phyloP scores from a whole-genome alignment of 2,888 invertebrate species.

The Magallana nippona region DNA sequence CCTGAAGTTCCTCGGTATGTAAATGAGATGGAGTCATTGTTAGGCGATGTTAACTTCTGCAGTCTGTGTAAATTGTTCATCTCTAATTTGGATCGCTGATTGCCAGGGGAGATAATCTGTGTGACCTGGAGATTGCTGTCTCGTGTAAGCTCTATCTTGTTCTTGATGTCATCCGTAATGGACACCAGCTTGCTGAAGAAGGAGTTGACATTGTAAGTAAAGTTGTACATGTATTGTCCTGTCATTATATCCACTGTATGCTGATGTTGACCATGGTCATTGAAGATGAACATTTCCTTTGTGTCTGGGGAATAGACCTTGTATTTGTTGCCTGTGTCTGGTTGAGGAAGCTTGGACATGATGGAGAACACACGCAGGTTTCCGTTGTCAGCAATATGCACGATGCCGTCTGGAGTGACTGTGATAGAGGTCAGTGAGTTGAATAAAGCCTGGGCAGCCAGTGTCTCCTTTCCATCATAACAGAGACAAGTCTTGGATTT shows the following conservation, averaged over 20 bases:
- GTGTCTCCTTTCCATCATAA: constrained; percentile 84
- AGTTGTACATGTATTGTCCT: constrained; percentile 95
- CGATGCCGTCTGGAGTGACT: constrained; percentile 96
- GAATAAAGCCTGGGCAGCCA: constrained; percentile 95
- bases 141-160: constrained; percentile 89
- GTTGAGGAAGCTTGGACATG: constrained; percentile 75
- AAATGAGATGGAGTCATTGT: constrained; percentile 95
- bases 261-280: constrained; percentile 94
- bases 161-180: constrained; percentile 94
- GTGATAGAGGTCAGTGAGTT: constrained; percentile 92
- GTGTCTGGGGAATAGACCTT: constrained; percentile 95
- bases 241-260: constrained; percentile 96
- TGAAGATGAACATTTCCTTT: constrained; percentile 87
- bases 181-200: constrained; percentile 96
- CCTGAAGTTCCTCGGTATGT: constrained; percentile 94
- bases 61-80: constrained; percentile 96
- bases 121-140: constrained; percentile 90
- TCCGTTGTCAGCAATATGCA: constrained; percentile 96
- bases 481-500: constrained; percentile 90
- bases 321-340: constrained; percentile 83
- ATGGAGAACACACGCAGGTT: constrained; percentile 85
- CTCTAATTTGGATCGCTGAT: constrained; percentile 82
- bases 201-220: constrained; percentile 97
- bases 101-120: constrained; percentile 83
- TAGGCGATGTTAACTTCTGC: constrained; percentile 91